phyloP scores from a whole-genome alignment of 2,888 invertebrate species.

The Eupithecia vulgata region DNA sequence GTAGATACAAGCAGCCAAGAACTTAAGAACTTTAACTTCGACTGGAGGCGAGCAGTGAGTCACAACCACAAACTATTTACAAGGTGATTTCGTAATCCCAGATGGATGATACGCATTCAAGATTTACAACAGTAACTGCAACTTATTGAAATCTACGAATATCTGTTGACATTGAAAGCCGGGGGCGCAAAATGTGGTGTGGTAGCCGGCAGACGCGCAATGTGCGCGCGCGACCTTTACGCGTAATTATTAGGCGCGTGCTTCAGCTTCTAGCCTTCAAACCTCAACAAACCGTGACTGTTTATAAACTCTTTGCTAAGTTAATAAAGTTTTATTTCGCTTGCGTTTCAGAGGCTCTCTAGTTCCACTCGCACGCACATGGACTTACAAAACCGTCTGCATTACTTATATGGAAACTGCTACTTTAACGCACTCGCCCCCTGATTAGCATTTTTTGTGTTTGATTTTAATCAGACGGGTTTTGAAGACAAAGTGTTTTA shows the following conservation, averaged over 20 bases:
- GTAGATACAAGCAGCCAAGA: neutral
- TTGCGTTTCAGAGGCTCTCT: conserved; percentile 26
- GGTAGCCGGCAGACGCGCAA: conserved; percentile 60
- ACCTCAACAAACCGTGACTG: conserved; percentile 14
- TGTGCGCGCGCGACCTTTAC: conserved; percentile 82
- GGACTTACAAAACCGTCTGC: conserved; percentile 51
- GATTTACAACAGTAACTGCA: conserved; percentile 16
- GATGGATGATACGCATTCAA: conserved; percentile 9
- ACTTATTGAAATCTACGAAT: conserved; percentile 22
- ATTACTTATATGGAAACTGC: conserved; percentile 69
- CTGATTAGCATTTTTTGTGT: conserved; percentile 70
- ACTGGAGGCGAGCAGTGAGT: neutral
- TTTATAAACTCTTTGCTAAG: conserved; percentile 15
- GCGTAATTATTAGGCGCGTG: conserved; percentile 79
- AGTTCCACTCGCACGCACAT: conserved; percentile 51
- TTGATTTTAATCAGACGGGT: conserved; percentile 66
- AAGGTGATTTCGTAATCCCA: neutral
- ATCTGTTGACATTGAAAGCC: conserved; percentile 31
- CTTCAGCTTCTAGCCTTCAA: conserved; percentile 52
- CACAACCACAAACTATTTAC: no score
- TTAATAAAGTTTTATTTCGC: conserved; percentile 27
- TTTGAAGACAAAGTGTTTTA: conserved; percentile 55
- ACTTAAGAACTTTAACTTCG: neutral
- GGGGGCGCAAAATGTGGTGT: conserved; percentile 28
- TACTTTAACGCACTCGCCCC: conserved; percentile 67